A percentile compares a stretch with the other conserved stretches of the same genome.
Evolutionary conservation across 2,797 vertebrate genomes (phyloP).

Genomic region (Avahi laniger): DNA sequence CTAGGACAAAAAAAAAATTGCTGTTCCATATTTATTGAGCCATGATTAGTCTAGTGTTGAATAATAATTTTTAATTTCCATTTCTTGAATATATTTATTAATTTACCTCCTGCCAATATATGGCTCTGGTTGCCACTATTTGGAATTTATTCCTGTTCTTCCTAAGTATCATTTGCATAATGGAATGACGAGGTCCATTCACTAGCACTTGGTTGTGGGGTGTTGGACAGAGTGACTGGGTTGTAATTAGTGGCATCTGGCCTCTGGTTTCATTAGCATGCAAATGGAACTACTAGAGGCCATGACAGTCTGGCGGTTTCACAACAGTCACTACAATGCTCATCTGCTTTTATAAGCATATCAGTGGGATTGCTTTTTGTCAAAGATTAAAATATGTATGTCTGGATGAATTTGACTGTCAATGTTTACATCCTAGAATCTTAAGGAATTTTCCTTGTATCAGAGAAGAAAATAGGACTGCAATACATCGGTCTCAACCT

Average conservation of each 20-base stretch:
- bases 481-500: neutral
- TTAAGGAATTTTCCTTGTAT: neutral
- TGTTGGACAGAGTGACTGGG: slow-evolving; percentile 92
- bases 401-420: slow-evolving; percentile 40
- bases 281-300: slow-evolving; percentile 92
- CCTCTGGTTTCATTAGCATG: slow-evolving; percentile 97
- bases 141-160: slow-evolving; percentile 89
- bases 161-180: slow-evolving; percentile 94
- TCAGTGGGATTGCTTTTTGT: neutral
- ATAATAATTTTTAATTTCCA: slow-evolving; percentile 85
- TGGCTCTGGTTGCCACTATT: slow-evolving; percentile 84
- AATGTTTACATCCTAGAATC: neutral
- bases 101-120: slow-evolving; percentile 87
- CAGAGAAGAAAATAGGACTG: neutral
- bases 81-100: slow-evolving; percentile 86
- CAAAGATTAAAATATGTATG: slow-evolving; percentile 22
- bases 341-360: slow-evolving; percentile 43
- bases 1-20: neutral
- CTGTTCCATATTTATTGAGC: slow-evolving; percentile 81
- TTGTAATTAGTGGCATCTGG: slow-evolving; percentile 98
- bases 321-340: slow-evolving; percentile 45
- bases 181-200: slow-evolving; percentile 93
- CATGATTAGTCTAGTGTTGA: slow-evolving; percentile 84
- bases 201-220: slow-evolving; percentile 90
- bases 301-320: slow-evolving; percentile 84